Base-by-base conservation (phyloP, 1,140 invertebrate species). In the Orchesella cincta region DNA sequence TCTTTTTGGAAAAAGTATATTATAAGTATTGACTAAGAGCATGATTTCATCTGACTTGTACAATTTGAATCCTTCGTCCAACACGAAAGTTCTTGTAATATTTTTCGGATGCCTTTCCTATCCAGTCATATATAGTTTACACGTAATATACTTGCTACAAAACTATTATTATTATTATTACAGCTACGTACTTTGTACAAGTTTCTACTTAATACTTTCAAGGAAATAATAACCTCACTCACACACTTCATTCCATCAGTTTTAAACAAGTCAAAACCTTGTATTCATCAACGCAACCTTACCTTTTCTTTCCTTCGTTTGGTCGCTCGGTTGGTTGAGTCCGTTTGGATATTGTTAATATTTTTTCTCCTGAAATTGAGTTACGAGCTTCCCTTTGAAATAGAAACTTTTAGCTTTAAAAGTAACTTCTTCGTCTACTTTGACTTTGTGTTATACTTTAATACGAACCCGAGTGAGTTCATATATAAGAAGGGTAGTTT, bases 361-460 rank as follows among this genome's bases (percentile, higher is more conserved):
- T 67, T 67, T 67, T 67, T 31, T 29, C 62, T 14, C 33, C 62
- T 67, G 54, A 62, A 62, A 62, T 28, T 62, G 62, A 67, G 62
- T 67, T 67, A 67, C 62, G 62, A 67, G 62, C 29, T 67, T 67
- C 62, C 62, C 23, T 67, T 67, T 67, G 62, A 67, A 29, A 67
- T 33, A 33, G 62, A 67, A 67, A 67, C 62, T 67, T 67, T 57
- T 67, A 23, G 31, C 62, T 67, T 29, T 67, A 31, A 67, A 67
- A 31, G 23, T 33, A 67, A 29, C 62, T 31, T 67, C 62, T 67
- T 57, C 23, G 54, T 23, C 26, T 23, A 57, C 3, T 23, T 57
- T 23, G 54, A 18, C 23, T 26, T 8, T 12, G 3, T 16, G 14
- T 5, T 57, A 57, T 5, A 57, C 23, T 57, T 57, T 57, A 5